A percentile compares a stretch with the other conserved stretches of the same genome.
Conservation (phyloP, 2,797 vertebrate genomes). For the Phoebastria nigripes region DNA sequence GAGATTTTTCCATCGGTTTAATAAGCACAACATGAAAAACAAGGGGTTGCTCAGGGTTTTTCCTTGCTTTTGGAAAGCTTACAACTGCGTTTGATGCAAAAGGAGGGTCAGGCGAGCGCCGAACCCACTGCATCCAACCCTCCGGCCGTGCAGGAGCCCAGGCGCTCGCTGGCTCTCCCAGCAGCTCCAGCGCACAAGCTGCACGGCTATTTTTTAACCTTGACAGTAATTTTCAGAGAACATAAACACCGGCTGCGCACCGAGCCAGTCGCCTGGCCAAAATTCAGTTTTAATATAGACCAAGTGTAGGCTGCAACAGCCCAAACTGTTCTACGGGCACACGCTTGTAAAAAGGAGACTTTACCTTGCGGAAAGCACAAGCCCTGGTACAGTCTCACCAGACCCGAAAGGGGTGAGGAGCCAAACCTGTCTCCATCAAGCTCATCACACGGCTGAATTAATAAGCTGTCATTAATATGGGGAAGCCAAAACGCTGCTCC, state of each 20-base stretch:
- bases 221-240: neutral
- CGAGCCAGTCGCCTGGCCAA: neutral
- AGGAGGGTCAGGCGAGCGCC: accelerated
- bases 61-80: neutral
- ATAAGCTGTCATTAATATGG: neutral
- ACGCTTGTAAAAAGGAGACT: neutral
- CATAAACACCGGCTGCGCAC: neutral
- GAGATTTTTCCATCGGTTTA: neutral
- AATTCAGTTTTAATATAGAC: neutral
- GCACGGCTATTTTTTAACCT: neutral
- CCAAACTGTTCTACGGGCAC: neutral
- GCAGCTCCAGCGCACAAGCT: neutral
- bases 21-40: neutral
- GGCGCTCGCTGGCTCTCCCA: neutral
- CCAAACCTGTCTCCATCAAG: neutral
- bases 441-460: neutral
- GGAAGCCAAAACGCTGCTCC: neutral
- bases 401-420: neutral
- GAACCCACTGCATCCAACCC: neutral
- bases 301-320: neutral
- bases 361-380: neutral
- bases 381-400: neutral
- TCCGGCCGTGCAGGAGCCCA: neutral
- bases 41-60: accelerated
- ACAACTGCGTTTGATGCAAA: accelerated